A percentile compares a stretch with the other conserved stretches of the same genome.
phyloP scores from a whole-genome alignment of 2,888 invertebrate genomes.

The Chrysopilus asiliformis region DNA sequence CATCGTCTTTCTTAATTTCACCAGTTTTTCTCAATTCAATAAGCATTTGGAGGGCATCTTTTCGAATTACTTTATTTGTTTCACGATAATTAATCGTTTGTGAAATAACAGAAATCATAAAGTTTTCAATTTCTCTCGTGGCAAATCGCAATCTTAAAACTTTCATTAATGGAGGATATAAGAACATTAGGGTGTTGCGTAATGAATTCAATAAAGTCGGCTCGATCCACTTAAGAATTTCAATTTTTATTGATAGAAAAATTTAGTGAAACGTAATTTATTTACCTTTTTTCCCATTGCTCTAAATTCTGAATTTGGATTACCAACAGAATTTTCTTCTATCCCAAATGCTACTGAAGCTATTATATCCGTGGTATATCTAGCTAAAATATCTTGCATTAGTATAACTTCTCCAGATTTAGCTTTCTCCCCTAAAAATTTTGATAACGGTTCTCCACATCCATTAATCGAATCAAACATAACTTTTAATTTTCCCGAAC shows the following conservation, averaged over 20 bases:
- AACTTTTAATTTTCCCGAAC: conserved; percentile 50
- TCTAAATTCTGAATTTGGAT: conserved; percentile 25
- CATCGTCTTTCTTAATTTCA: conserved; percentile 25
- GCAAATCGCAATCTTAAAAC: conserved; percentile 11
- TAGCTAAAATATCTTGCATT: conserved; percentile 27
- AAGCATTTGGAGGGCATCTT: conserved; percentile 38
- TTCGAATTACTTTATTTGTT: conserved; percentile 29
- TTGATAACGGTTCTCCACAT: conserved; percentile 39
- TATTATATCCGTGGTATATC: conserved; percentile 37
- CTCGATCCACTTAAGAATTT: too few relatives aligned
- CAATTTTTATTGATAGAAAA: too few relatives aligned
- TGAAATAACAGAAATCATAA: conserved; percentile 32
- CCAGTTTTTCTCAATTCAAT: conserved; percentile 36
- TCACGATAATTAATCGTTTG: conserved; percentile 34
- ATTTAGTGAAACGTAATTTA: too few relatives aligned
- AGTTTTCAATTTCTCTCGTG: conserved; percentile 14
- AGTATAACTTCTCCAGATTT: conserved; percentile 37
- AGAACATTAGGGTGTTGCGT: too few relatives aligned
- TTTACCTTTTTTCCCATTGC: too few relatives aligned
- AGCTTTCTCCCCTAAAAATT: conserved; percentile 21
- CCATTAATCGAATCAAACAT: conserved; percentile 48
- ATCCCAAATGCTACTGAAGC: conserved; percentile 38
- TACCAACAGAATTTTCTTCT: conserved; percentile 32
- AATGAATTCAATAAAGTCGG: too few relatives aligned
- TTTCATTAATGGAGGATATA: too few relatives aligned